Evolutionary conservation across 2,888 invertebrate species (phyloP).

Genomic region (Nesidiocoris tenuis): DNA sequence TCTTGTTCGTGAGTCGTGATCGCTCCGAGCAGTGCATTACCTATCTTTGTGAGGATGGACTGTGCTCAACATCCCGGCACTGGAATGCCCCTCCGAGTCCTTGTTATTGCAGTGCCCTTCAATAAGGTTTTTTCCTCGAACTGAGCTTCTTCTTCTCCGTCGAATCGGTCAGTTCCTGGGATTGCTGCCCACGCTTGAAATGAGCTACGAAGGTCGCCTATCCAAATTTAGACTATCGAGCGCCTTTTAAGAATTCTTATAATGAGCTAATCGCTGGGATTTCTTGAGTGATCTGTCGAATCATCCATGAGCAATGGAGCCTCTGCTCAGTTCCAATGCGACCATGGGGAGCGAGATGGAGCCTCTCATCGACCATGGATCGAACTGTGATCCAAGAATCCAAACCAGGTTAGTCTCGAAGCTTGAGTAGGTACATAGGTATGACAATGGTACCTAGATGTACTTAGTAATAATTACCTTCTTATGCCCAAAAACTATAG

Average conservation of each 20-base stretch:
- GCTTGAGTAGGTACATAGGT: too few species aligned
- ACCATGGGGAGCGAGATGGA: conserved; percentile 7
- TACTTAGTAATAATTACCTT: too few species aligned
- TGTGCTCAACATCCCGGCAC: not conserved
- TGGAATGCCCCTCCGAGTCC: not conserved
- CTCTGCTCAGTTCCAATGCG: not conserved
- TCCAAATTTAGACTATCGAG: not conserved
- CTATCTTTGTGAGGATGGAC: not conserved
- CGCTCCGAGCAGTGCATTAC: not conserved
- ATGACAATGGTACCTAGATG: too few species aligned
- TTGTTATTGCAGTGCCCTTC: not conserved
- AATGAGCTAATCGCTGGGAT: too few species aligned
- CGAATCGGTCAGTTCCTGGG: not conserved
- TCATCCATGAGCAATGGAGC: not conserved
- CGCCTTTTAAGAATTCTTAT: too few species aligned
- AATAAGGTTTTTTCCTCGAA: not conserved
- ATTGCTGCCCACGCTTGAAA: not conserved
- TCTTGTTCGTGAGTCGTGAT: not conserved
- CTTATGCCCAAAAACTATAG: too few species aligned
- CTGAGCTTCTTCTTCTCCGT: not conserved
- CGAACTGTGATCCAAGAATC: not conserved
- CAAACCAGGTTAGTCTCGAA: conserved; percentile 27
- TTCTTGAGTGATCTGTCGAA: too few species aligned
- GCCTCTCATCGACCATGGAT: conserved; percentile 18
- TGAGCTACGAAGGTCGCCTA: not conserved